These are phyloP conservation scores for Xestia ashworthii DNA, from an alignment of 2,888 invertebrate species.

Conservation along the genomic window DNA sequence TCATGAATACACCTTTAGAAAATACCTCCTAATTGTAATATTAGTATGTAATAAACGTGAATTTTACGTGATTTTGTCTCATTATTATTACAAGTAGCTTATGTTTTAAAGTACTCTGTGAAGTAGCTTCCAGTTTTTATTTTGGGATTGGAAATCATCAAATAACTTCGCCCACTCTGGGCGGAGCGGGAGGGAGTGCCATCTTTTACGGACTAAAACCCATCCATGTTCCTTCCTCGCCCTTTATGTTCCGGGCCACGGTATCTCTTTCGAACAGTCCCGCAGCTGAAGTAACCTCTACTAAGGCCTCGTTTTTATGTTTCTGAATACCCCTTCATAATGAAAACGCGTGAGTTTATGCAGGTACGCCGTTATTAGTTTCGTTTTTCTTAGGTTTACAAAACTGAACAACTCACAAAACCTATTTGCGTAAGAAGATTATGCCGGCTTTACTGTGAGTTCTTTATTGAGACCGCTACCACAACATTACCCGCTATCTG, in stretches of 20 bases:
- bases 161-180: too few species aligned
- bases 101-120: too few species aligned
- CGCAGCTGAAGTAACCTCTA: background rate
- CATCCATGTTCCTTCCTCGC: too few species aligned
- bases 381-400: background rate
- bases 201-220: too few species aligned
- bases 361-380: too few species aligned
- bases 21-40: conserved; percentile 54
- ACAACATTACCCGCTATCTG: conserved; percentile 14
- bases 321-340: background rate
- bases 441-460: conserved; percentile 13
- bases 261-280: too few species aligned
- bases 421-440: conserved; percentile 29
- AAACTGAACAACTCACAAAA: background rate
- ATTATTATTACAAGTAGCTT: conserved; percentile 9
- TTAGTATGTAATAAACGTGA: conserved; percentile 59
- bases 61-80: conserved; percentile 47
- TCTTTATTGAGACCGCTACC: conserved; percentile 32
- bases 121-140: background rate
- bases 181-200: too few species aligned
- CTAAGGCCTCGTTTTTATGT: background rate
- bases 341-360: background rate
- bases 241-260: too few species aligned
- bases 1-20: conserved; percentile 39
- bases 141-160: too few species aligned